Evolutionary conservation across 2,888 invertebrate species (phyloP), one percentile per base, ranked within the genome.

Genomic region (Limnephilus auricula): DNA sequence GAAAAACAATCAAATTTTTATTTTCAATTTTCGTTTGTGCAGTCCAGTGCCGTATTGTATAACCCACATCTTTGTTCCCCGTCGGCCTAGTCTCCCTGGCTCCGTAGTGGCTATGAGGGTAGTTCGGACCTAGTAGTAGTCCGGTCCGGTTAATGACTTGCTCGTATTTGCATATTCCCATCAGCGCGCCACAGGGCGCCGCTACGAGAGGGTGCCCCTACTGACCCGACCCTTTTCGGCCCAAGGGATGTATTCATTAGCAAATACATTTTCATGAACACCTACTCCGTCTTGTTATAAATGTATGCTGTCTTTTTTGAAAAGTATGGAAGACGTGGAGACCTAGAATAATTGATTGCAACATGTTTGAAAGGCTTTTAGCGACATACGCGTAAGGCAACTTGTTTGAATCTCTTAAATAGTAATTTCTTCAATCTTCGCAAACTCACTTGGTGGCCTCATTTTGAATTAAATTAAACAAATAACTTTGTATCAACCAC

Each of bases 101-200:
- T 15, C 85, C 40, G 40, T 9, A 83, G 50, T 85, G 13, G 40
- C 30, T 45, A 30, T 13, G 85, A 50, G 40, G 84, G 40, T 15
- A 80, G 84, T n/a, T 32, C 9, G 84, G 25, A 84, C 84, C 32
- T 31, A 13, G 85, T 85, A 25, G 50, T 45, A 30, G 86, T 13
- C 13, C 50, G 65, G 87, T 87, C 31, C 87, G 32, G 87, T 65
- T 87, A 87, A 87, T 87, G 87, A 85, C 37, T 30, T 65, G 50
- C 65, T n/a, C 25, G 65, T 65, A 87, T 87, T 87, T 78, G 87
- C 87, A 87, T 87, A 65, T 87, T 87, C 78, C 87, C 65, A 78
- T 87, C 87, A 87, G 86, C 86, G 65, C 78, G 34, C 25, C 30
- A n/a, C 40, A 13, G 83, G 85, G 85, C 40, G 65, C 65, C 65